Percentiles rank a stretch among this genome's conserved stretches.
These are phyloP conservation scores for Venusia cambrica DNA, from an alignment of 2,888 invertebrate species.

Conservation along the genomic window DNA sequence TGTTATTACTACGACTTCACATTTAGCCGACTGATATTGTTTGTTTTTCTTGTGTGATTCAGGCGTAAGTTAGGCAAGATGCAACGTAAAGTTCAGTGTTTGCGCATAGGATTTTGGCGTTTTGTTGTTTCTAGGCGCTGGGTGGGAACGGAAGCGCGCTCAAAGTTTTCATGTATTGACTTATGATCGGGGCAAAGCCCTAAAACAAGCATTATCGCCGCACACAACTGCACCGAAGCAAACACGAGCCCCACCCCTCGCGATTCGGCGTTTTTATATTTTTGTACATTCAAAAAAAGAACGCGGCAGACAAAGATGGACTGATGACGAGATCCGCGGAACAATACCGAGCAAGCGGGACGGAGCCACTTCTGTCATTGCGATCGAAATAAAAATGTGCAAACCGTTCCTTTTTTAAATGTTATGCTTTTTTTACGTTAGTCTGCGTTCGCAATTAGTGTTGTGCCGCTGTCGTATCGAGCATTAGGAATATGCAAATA, in stretches of 20 bases:
- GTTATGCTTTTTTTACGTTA: slow-evolving; percentile 78
- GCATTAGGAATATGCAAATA: slow-evolving; percentile 71
- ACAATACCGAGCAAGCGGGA: slow-evolving; percentile 74
- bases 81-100: slow-evolving; percentile 29
- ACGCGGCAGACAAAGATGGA: slow-evolving; percentile 78
- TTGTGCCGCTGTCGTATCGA: slow-evolving; percentile 68
- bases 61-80: not conserved
- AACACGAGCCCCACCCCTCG: slow-evolving; percentile 57
- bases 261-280: slow-evolving; percentile 79
- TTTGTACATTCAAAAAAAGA: slow-evolving; percentile 78
- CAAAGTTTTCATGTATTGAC: slow-evolving; percentile 62
- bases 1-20: too few species aligned
- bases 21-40: too few species aligned
- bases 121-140: slow-evolving; percentile 34
- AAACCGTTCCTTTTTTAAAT: slow-evolving; percentile 76
- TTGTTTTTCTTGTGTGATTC: too few species aligned
- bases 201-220: slow-evolving; percentile 73
- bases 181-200: slow-evolving; percentile 77
- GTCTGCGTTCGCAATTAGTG: slow-evolving; percentile 81
- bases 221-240: slow-evolving; percentile 63
- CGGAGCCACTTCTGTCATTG: slow-evolving; percentile 68
- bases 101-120: slow-evolving; percentile 31
- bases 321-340: slow-evolving; percentile 69
- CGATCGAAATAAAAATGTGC: slow-evolving; percentile 78
- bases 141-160: slow-evolving; percentile 32